A percentile compares a stretch with the other conserved stretches of the same genome.
phyloP scores from a whole-genome alignment of 2,888 invertebrate species.

The Leptopterna dolabrata region DNA sequence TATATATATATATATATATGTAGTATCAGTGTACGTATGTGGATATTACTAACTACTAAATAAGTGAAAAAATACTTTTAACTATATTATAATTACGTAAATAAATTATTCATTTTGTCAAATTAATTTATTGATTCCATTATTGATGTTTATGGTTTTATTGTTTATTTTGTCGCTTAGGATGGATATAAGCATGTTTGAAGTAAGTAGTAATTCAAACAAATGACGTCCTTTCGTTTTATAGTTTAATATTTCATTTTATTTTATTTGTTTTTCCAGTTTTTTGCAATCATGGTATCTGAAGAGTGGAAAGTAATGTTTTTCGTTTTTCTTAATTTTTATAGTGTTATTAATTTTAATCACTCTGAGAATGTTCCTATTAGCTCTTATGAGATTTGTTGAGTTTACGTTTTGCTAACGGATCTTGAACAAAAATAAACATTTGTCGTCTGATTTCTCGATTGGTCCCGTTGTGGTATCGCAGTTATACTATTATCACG shows the following conservation, averaged over 20 bases:
- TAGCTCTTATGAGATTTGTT: slow-evolving; percentile 56
- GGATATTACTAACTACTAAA: slow-evolving; percentile 58
- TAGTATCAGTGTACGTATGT: slow-evolving; percentile 61
- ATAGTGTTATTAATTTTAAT: slow-evolving; percentile 41
- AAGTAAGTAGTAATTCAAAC: background rate
- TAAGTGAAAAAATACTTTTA: slow-evolving; percentile 58
- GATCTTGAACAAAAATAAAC: background rate
- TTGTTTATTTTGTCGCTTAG: background rate
- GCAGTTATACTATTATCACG: background rate
- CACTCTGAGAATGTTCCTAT: slow-evolving; percentile 56
- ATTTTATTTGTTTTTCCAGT: background rate
- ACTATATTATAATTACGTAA: slow-evolving; percentile 58
- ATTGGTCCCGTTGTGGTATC: slow-evolving; percentile 17
- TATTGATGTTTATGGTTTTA: background rate
- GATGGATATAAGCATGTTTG: background rate
- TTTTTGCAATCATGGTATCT: slow-evolving; percentile 14
- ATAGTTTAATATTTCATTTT: background rate
- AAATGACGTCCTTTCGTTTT: background rate
- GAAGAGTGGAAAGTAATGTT: slow-evolving; percentile 9
- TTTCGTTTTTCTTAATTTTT: background rate
- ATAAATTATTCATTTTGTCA: slow-evolving; percentile 51
- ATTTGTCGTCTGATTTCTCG: slow-evolving; percentile 10
- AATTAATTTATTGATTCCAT: slow-evolving; percentile 10
- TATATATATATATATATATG: slow-evolving; percentile 59
- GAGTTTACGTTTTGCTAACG: slow-evolving; percentile 51